Evolutionary conservation across 2,113 vertebrate genomes (phyloP).

Genomic region (Conger conger): DNA sequence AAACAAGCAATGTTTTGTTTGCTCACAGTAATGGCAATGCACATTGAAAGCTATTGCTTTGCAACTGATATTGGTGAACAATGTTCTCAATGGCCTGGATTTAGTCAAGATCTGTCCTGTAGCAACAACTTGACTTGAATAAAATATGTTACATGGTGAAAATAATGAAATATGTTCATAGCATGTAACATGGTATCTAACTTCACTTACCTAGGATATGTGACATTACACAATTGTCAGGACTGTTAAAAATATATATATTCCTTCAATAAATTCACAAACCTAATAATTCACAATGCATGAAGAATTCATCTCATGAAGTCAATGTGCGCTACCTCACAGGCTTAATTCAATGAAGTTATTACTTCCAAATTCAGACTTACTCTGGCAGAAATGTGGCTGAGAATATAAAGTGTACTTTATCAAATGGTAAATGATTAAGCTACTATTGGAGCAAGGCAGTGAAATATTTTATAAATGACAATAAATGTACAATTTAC

Average conservation of each 20-base stretch:
- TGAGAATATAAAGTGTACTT: not conserved
- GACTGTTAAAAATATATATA: not conserved
- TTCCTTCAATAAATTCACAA: not conserved
- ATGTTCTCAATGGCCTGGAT: no score
- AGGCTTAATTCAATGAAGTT: not conserved
- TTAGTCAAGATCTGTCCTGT: no score
- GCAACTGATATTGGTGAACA: no score
- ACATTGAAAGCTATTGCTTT: no score
- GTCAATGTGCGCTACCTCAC: not conserved
- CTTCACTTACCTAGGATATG: not conserved
- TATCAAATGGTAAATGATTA: not conserved
- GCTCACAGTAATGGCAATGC: no score
- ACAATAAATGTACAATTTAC: not conserved
- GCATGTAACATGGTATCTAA: no score
- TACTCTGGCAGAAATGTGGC: not conserved
- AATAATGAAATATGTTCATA: no score
- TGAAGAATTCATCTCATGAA: not conserved
- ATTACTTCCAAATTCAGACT: not conserved
- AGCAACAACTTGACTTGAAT: no score
- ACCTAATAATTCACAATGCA: not conserved
- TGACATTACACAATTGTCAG: not conserved
- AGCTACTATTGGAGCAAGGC: not conserved
- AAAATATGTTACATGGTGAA: no score
- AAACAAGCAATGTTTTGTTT: no score
- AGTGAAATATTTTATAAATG: not conserved